These are phyloP conservation scores for Azemiops feae DNA, from an alignment of 2,113 vertebrate genomes.

Conservation along the genomic window DNA sequence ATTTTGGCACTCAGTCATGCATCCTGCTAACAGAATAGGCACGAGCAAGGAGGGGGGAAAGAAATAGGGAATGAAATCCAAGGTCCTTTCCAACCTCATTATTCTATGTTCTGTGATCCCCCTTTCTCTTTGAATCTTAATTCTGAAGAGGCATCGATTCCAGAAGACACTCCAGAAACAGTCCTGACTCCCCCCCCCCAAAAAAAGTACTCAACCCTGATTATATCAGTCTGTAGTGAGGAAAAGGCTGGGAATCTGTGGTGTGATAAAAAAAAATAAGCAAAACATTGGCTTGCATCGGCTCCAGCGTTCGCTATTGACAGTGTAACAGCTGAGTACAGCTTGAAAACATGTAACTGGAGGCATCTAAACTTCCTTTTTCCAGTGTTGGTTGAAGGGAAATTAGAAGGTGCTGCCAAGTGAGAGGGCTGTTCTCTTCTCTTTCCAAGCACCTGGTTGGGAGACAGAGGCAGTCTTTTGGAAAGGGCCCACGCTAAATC, in stretches of 20 bases:
- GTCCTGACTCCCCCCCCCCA: not conserved
- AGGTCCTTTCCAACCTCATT: too few relatives aligned
- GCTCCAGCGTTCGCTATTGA: not conserved
- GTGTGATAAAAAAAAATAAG: not conserved
- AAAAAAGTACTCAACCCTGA: not conserved
- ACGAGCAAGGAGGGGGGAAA: not conserved
- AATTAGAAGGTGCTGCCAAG: not conserved
- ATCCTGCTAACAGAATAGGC: not conserved
- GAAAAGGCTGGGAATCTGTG: not conserved
- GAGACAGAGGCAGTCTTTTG: not conserved
- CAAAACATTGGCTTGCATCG: not conserved
- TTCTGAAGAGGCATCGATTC: not conserved
- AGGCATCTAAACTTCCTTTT: not conserved
- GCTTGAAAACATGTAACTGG: not conserved
- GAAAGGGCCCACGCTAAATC: not conserved
- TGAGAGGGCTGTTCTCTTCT: not conserved
- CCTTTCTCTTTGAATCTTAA: not conserved
- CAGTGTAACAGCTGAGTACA: not conserved
- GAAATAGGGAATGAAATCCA: not conserved
- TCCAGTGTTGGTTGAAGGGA: too few relatives aligned
- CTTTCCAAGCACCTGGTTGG: not conserved
- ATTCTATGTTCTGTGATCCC: not conserved
- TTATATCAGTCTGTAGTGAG: not conserved
- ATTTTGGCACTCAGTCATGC: not conserved
- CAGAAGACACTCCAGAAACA: not conserved